These are phyloP conservation scores for Salvelinus fontinalis DNA, from an alignment of 2,113 vertebrate species.

Conservation along the genomic window DNA sequence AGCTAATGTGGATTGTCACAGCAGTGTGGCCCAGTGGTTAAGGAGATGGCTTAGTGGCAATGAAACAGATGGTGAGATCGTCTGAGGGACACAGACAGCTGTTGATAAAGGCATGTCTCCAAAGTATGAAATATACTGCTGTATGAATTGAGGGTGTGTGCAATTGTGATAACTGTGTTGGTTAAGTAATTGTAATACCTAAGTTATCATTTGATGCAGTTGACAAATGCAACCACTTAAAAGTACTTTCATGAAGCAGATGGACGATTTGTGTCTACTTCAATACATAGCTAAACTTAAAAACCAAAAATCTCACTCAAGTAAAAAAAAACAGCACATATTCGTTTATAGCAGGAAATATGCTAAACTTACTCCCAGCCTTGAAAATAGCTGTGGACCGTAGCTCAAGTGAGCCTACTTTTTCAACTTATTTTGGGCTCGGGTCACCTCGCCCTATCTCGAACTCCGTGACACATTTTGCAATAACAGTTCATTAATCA, in stretches of 20 bases:
- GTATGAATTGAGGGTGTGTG: conserved; percentile 28
- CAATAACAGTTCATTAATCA: conserved; percentile 74
- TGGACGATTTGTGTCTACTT: too few species aligned
- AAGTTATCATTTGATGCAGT: too few species aligned
- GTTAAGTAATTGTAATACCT: too few species aligned
- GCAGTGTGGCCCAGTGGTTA: conserved; percentile 18
- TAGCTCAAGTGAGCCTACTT: background rate
- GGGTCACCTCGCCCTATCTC: conserved; percentile 56
- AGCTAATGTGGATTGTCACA: conserved; percentile 8
- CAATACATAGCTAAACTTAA: too few species aligned
- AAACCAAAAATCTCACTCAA: too few species aligned
- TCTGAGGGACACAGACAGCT: conserved; percentile 32
- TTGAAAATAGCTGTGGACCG: too few species aligned
- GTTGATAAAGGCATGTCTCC: conserved; percentile 31
- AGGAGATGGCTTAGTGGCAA: conserved; percentile 21
- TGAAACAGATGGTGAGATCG: conserved; percentile 5
- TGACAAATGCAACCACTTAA: too few species aligned
- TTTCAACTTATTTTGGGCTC: conserved; percentile 46
- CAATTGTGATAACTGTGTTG: background rate
- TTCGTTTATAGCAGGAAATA: too few species aligned
- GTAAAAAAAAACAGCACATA: too few species aligned
- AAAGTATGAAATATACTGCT: too few species aligned
- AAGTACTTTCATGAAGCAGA: too few species aligned
- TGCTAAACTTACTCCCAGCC: too few species aligned
- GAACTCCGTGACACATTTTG: conserved; percentile 63